Percentiles rank a stretch among this genome's conserved stretches.
Evolutionary conservation across 2,888 invertebrate species (phyloP).

Genomic region (Pammene fasciana): DNA sequence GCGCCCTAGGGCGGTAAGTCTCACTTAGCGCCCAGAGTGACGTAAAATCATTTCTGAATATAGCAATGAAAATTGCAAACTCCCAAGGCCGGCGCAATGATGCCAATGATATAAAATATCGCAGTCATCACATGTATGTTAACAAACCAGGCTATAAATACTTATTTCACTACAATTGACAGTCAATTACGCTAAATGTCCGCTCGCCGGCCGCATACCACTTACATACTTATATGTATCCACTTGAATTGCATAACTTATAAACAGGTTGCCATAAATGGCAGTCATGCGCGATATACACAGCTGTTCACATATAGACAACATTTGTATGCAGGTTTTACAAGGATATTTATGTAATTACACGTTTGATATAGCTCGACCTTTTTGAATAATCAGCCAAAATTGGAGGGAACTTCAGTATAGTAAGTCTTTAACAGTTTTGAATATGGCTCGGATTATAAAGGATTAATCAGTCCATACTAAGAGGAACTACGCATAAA

Average conservation of each 20-base stretch:
- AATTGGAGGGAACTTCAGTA: background rate
- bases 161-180: constrained; percentile 60
- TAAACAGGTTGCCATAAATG: constrained; percentile 73
- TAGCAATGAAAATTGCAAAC: background rate
- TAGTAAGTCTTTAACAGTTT: no score
- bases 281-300: constrained; percentile 62
- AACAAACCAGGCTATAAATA: constrained; percentile 41
- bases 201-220: constrained; percentile 59
- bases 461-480: no score
- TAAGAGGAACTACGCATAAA: no score
- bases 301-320: constrained; percentile 63
- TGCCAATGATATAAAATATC: constrained; percentile 23
- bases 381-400: background rate
- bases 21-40: no score
- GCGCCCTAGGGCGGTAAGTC: no score
- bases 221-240: constrained; percentile 63
- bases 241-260: constrained; percentile 79
- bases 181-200: constrained; percentile 71
- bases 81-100: constrained; percentile 9
- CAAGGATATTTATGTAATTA: constrained; percentile 39
- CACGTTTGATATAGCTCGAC: constrained; percentile 12
- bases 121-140: constrained; percentile 38
- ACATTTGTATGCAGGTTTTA: constrained; percentile 29
- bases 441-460: no score
- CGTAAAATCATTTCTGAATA: no score